Evolutionary conservation across 2,797 vertebrate species (phyloP), one percentile per base, ranked within the genome.

Genomic region (Anguilla pacifica): DNA sequence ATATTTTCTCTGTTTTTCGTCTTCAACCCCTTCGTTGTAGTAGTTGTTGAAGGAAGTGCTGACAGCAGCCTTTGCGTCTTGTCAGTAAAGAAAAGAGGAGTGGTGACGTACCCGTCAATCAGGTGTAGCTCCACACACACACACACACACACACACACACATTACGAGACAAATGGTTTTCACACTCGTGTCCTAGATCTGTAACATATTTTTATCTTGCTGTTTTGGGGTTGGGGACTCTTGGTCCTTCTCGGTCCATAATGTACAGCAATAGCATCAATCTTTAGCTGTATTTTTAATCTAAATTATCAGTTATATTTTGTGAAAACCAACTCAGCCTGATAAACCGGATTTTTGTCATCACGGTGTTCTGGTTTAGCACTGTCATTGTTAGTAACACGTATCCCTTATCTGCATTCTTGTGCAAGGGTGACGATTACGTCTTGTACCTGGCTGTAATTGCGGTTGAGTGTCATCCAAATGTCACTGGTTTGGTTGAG

Each of bases 41-140:
- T 93, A 93, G 92, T 95, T 93, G 89, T 91, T 94, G 94, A 94
- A 96, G 95, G 96, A 96, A 96, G 96, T n/a, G 79, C 6, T 51
- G 43, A 22, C 25, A 3, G 92, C 91, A 88, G 92, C 90, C 91
- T 89, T 92, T 77, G 90, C 17, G 85, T 90, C 91, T 92, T 91
- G 92, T 90, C 88, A 1, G 87, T 87, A 53, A 13, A 53, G 43
- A 6, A 22, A 91, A 90, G 92, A 93, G 92, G 88, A 89, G 86
- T 81, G 74, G 95, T 93, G 91, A 96, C 96, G 96, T 95, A 79
- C 79, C 19, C 43, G 25, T 82, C 91, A 91, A 92, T 91, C 94
- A 94, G 93, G 87, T 85, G 88, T 90, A 87, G 57, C 61, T 84
- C 51, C 51, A 59, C 85, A 64, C 72, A 46, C 59, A 51, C 49